Base-by-base conservation (phyloP, 2,113 vertebrate species). In the Aphelocoma coerulescens region DNA sequence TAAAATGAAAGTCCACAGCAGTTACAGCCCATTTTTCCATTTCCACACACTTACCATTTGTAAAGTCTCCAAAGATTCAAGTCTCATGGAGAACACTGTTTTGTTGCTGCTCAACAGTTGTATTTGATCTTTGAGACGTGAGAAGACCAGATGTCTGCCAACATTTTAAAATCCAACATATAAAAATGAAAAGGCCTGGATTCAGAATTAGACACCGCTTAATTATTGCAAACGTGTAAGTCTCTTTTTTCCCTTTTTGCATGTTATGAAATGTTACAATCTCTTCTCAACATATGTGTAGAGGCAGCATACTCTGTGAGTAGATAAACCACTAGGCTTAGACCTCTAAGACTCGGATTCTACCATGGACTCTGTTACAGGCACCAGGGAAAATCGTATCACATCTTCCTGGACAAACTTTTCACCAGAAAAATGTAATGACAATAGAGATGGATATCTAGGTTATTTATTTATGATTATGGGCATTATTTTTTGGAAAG, bases 21-120 rank as follows among this genome's bases (percentile, higher is more conserved):
- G 89, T 83, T 79, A n/a, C 62, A 43, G 68, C 35, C 63, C 28
- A 30, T 77, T 97, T 97, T 89, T 95, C 88, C 89, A 85, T 95
- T 93, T 97, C 94, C 88, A 82, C 83, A 95, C 2, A 1, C 66
- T 89, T 93, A 91, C 69, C 72, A 67, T 95, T 92, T 94, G 79
- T 79, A 88, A 96, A 69, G 59, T 48, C 57, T 86, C 81, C 74
- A 57, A 67, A 78, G 66, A 71, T 59, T 73, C n/a, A 37, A 46
- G 87, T 80, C 91, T 89, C 82, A 88, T 32, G 52, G 57, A 94
- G 85, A 92, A 92, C 35, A 7, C 26, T 57, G 93, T 85, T 86
- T 96, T 96, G 66, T 94, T 92, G 86, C 43, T 84, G 39, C 30
- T 24, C 13, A 75, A 48, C 58, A 77, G 67, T 71, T 2, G 1